Percentiles rank a stretch among this genome's conserved stretches.
Conservation (phyloP, 2,888 invertebrate species). For the Pediacus dermestoides region DNA sequence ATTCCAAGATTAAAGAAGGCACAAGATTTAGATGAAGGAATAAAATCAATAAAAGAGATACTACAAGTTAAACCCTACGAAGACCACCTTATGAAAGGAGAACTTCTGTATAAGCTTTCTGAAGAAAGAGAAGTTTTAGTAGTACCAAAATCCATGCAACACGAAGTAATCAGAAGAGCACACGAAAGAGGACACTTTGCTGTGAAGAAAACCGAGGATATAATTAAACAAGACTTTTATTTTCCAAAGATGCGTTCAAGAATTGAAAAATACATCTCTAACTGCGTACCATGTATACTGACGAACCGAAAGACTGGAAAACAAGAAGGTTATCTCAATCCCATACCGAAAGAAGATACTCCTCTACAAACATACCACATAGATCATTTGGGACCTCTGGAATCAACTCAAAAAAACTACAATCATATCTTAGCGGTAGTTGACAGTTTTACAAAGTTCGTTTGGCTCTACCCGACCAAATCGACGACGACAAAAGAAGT, state of each 20-base stretch:
- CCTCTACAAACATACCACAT: conserved; percentile 31
- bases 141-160: conserved; percentile 21
- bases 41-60: conserved; percentile 19
- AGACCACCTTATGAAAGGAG: conserved; percentile 19
- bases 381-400: conserved; percentile 32
- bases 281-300: conserved; percentile 25
- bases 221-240: conserved; percentile 20
- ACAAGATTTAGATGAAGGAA: conserved; percentile 16
- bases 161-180: conserved; percentile 16
- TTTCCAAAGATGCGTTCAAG: conserved; percentile 21
- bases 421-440: conserved; percentile 37
- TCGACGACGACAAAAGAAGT: conserved; percentile 31
- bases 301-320: conserved; percentile 22
- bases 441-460: conserved; percentile 38
- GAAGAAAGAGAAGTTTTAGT: conserved; percentile 19
- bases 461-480: conserved; percentile 37
- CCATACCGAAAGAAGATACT: conserved; percentile 23
- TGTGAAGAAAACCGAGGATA: conserved; percentile 22
- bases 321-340: conserved; percentile 28
- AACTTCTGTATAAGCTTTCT: conserved; percentile 23
- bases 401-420: conserved; percentile 29
- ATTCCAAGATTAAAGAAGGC: too few species aligned
- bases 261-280: conserved; percentile 10
- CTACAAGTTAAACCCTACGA: conserved; percentile 16
- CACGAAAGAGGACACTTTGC: conserved; percentile 25